Conservation (phyloP, 2,113 vertebrate species). For the Balaeniceps rex region DNA sequence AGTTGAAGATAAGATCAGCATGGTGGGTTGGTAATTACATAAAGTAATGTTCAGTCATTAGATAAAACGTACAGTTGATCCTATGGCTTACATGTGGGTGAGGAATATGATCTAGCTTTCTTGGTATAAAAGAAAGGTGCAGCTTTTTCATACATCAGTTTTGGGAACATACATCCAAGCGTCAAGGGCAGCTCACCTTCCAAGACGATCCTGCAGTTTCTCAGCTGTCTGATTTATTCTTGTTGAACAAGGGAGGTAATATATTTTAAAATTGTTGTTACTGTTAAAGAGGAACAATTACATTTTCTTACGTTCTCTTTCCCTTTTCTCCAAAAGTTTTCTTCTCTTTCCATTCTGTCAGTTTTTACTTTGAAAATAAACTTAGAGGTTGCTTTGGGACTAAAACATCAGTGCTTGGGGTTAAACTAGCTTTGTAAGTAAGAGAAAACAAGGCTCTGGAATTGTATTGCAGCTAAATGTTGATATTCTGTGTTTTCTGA, state of each 20-base stretch:
- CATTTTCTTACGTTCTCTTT: background rate
- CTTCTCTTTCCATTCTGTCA: background rate
- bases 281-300: background rate
- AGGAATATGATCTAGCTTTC: slow-evolving; percentile 30
- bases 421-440: background rate
- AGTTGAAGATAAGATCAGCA: slow-evolving; percentile 72
- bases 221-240: slow-evolving; percentile 25
- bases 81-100: slow-evolving; percentile 67
- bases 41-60: slow-evolving; percentile 63
- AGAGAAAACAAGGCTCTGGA: background rate
- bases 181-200: background rate
- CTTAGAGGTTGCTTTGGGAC: background rate
- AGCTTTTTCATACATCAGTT: slow-evolving; percentile 22
- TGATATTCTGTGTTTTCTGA: background rate
- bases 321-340: background rate
- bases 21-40: slow-evolving; percentile 71
- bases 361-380: background rate
- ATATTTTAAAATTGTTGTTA: background rate
- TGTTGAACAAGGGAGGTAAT: slow-evolving; percentile 66
- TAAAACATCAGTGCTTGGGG: background rate
- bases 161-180: background rate
- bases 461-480: background rate
- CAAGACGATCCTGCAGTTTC: slow-evolving; percentile 16
- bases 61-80: slow-evolving; percentile 73
- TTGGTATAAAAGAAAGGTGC: slow-evolving; percentile 69